A percentile compares a stretch with the other conserved stretches of the same genome.
phyloP scores from a whole-genome alignment of 2,888 invertebrate genomes.

The Thumatha senex region DNA sequence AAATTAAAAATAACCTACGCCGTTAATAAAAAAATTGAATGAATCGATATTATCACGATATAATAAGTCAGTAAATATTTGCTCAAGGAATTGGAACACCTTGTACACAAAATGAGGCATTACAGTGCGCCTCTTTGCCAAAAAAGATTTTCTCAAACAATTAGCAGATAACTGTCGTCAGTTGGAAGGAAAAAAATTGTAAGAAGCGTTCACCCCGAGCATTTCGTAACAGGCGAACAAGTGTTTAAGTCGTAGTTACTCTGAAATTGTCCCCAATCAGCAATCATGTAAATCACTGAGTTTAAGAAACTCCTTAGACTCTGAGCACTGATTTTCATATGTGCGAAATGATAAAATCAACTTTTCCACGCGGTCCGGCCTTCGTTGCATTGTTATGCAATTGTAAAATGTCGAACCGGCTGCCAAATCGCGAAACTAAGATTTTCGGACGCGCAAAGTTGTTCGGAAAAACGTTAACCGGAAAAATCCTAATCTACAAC shows the following conservation, averaged over 20 bases:
- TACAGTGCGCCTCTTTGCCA: constrained; percentile 54
- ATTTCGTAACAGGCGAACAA: constrained; percentile 65
- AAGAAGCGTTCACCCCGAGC: constrained; percentile 60
- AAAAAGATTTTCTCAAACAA: constrained; percentile 68
- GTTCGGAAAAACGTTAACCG: constrained; percentile 57
- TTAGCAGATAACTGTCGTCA: constrained; percentile 71
- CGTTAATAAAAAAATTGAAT: constrained; percentile 45
- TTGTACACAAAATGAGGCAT: constrained; percentile 41
- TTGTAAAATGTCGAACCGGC: constrained; percentile 56
- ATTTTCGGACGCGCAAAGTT: constrained; percentile 50
- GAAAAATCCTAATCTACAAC: constrained; percentile 54
- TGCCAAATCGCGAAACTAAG: constrained; percentile 61
- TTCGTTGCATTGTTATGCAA: constrained; percentile 79
- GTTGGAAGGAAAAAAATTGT: constrained; percentile 53
- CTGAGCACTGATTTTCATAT: constrained; percentile 60
- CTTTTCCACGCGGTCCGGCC: constrained; percentile 71
- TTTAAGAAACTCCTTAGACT: constrained; percentile 44
- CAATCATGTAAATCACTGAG: constrained; percentile 52
- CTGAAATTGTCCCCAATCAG: constrained; percentile 68
- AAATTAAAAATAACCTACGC: constrained; percentile 28
- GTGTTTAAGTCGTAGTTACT: constrained; percentile 52
- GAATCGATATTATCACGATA: constrained; percentile 48
- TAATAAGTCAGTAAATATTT: constrained; percentile 53
- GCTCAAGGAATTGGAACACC: constrained; percentile 52
- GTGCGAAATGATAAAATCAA: constrained; percentile 52